These are phyloP conservation scores for Julus scandinavius DNA, from an alignment of 2,888 invertebrate genomes.

Conservation along the genomic window DNA sequence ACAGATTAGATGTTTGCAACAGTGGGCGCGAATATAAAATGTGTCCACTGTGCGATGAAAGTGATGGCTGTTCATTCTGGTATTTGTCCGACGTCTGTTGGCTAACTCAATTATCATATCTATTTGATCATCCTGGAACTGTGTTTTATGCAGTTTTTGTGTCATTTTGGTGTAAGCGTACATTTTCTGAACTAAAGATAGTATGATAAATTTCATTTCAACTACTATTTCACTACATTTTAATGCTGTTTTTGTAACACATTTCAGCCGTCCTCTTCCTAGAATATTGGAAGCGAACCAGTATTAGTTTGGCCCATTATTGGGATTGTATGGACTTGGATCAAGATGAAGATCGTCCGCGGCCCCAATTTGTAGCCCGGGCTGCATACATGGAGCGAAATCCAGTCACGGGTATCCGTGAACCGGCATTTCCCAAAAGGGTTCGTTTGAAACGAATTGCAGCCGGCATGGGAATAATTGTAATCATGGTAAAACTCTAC, in stretches of 20 bases:
- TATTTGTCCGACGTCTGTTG: conserved; percentile 70
- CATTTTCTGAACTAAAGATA: conserved; percentile 8
- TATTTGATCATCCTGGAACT: conserved; percentile 72
- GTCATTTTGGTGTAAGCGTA: conserved; percentile 69
- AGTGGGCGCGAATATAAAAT: conserved; percentile 68
- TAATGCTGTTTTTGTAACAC: background rate
- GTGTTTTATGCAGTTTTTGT: conserved; percentile 71
- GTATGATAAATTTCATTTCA: background rate
- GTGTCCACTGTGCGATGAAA: conserved; percentile 71
- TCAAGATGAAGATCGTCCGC: conserved; percentile 69
- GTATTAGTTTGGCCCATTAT: conserved; percentile 70
- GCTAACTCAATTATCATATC: conserved; percentile 68
- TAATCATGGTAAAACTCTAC: conserved; percentile 68
- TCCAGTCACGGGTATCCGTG: conserved; percentile 70
- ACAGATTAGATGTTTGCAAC: conserved; percentile 67
- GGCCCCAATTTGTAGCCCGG: conserved; percentile 71
- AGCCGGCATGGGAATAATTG: conserved; percentile 69
- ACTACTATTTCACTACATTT: background rate
- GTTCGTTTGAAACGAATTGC: conserved; percentile 68
- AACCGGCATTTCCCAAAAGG: conserved; percentile 69
- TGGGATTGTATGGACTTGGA: conserved; percentile 72
- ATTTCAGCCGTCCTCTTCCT: conserved; percentile 70
- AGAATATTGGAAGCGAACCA: conserved; percentile 72
- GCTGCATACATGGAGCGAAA: conserved; percentile 69
- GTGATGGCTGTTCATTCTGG: conserved; percentile 70